Base-by-base conservation (phyloP, 30 jellyfish, hydroid and myxozoan genomes). In the Cassiopea xamachana region DNA sequence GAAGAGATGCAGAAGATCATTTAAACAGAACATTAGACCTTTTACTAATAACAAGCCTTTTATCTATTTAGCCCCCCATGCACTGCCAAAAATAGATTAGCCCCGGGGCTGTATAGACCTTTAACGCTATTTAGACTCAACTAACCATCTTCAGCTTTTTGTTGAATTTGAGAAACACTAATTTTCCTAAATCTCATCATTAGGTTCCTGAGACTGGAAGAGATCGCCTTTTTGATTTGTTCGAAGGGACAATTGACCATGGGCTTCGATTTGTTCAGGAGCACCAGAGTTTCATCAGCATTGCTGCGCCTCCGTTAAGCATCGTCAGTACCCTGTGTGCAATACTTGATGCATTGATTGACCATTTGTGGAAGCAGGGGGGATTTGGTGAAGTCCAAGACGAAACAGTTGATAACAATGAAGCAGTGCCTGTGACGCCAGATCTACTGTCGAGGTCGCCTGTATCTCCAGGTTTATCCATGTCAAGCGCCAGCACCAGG, bases 131-230 rank as follows among this genome's bases (percentile, higher is more conserved):
- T 27, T 27, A 27, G 39, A 27, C 39, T 27, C 39, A 27, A 27
- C 39, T 27, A 27, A 27, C 39, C 39, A 27, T 27, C 39, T 27
- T 27, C 39, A 27, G 39, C 39, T 27, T 27, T 27, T 27, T 27
- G 39, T 27, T 27, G 39, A 27, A 27, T 27, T 27, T 27, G 46
- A 55, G 12, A 55, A 55, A 6, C 12, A 55, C 64, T 3, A 55
- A 55, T 10, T 6, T 55, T 55, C 12, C 64, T 6, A 55, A 55
- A 55, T 3, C 12, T 44, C 76, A n/a, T 84, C 43, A 12, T 18
- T 49, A 92, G 94, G 92, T 94, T 13, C 96, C 98, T 15, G 97
- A 89, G 61, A 84, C 69, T 7, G 94, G 96, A 12, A 79, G 98
- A 14, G 92, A 94, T 69, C 91, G 82, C 70, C 79, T 94, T 13